A percentile compares a stretch with the other conserved stretches of the same genome.
Conservation (phyloP, 2,888 invertebrate genomes). For the Cheilosia grossa region DNA sequence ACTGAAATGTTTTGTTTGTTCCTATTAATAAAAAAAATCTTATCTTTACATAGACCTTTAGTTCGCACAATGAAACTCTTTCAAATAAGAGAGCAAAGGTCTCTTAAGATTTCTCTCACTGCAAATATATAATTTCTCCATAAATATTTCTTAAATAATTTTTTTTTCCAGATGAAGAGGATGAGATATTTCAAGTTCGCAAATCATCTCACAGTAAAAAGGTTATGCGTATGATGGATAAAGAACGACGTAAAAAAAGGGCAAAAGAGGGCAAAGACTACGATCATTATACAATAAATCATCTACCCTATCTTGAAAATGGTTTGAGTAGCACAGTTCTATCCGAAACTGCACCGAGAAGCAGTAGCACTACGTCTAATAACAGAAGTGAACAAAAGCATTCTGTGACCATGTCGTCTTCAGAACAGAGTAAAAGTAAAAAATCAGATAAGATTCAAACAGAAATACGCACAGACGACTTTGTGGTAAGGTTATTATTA, state of each 20-base stretch:
- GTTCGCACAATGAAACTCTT: background rate
- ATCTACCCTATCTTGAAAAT: conserved; percentile 18
- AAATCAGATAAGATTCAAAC: conserved; percentile 86
- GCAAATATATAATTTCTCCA: background rate
- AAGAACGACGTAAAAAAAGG: conserved; percentile 86
- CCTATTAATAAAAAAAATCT: no score
- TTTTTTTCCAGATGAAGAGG: conserved; percentile 86
- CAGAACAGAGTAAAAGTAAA: conserved; percentile 81
- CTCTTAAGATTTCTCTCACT: background rate
- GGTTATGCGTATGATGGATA: conserved; percentile 92
- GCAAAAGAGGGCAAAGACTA: conserved; percentile 79
- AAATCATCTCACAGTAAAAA: conserved; percentile 97
- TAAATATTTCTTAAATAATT: background rate
- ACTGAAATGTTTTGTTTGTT: no score
- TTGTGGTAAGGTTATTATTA: conserved; percentile 86
- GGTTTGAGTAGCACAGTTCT: background rate
- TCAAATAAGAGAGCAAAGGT: background rate
- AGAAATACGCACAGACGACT: conserved; percentile 88
- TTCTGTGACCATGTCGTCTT: conserved; percentile 28
- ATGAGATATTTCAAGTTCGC: conserved; percentile 96
- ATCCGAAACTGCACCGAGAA: conserved; percentile 31
- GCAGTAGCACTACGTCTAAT: conserved; percentile 7
- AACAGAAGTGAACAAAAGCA: conserved; percentile 51
- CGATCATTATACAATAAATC: conserved; percentile 69
- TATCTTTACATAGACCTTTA: no score